Conservation (phyloP, 2,797 vertebrate genomes). For the Falco biarmicus region DNA sequence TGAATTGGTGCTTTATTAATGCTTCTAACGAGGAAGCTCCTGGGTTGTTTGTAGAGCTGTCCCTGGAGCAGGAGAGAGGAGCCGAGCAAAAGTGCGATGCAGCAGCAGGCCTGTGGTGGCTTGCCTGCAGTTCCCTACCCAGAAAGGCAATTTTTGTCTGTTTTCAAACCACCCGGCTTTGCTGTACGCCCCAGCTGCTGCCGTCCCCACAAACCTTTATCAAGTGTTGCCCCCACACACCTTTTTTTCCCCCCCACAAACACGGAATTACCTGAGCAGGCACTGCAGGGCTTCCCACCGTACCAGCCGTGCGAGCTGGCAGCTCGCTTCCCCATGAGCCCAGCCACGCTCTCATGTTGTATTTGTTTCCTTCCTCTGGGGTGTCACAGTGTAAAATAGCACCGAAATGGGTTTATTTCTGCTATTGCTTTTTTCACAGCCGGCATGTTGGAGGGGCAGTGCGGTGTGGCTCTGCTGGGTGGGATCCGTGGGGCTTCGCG, state of each 20-base stretch:
- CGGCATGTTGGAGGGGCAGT: background rate
- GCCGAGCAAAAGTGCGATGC: background rate
- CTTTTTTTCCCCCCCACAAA: rapidly evolving
- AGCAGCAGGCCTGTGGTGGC: background rate
- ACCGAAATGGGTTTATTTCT: background rate
- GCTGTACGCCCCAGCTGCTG: background rate
- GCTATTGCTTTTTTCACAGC: background rate
- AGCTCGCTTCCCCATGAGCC: background rate
- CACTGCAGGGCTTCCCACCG: background rate
- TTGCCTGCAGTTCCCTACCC: background rate
- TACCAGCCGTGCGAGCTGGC: background rate
- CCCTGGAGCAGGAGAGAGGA: background rate
- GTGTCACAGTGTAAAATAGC: background rate
- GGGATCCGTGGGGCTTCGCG: rapidly evolving
- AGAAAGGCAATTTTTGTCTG: background rate
- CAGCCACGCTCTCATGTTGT: background rate
- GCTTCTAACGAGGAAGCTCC: background rate
- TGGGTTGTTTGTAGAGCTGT: background rate
- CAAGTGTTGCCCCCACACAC: rapidly evolving
- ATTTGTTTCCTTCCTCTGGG: background rate
- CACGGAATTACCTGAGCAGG: background rate
- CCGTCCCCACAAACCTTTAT: background rate
- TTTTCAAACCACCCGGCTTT: background rate
- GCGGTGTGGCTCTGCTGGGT: background rate
- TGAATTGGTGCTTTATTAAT: background rate